Conservation (phyloP, 2,888 invertebrate genomes). For the Cataglyphis livida region DNA sequence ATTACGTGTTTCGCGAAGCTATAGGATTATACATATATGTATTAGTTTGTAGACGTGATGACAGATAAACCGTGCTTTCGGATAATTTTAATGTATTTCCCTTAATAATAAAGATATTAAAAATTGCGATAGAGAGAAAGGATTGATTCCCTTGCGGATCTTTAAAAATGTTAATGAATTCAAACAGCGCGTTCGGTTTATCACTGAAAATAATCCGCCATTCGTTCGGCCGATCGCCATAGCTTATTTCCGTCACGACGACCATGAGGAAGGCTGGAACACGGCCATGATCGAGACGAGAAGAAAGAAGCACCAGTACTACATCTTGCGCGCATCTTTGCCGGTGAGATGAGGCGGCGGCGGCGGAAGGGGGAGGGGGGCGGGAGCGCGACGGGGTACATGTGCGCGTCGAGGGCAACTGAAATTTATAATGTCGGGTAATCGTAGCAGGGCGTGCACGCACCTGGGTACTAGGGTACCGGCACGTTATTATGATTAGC, state of each 20-base stretch:
- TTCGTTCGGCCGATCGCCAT: conserved; percentile 2
- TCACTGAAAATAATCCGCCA: neutral
- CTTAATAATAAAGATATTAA: neutral
- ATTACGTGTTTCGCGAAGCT: conserved; percentile 16
- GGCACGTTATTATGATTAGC: conserved; percentile 84
- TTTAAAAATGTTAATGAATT: conserved; percentile 3
- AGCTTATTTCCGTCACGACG: conserved; percentile 24
- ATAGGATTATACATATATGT: neutral
- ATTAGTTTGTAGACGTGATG: conserved; percentile 8
- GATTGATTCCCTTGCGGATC: neutral
- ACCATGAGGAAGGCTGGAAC: conserved; percentile 9
- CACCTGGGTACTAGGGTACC: conserved; percentile 81
- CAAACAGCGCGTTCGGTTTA: neutral
- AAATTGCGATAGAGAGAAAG: neutral
- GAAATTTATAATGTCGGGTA: conserved; percentile 83
- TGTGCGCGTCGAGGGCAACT: conserved; percentile 76
- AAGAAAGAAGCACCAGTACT: neutral
- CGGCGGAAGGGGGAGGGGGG: neutral
- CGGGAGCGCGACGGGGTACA: conserved; percentile 33
- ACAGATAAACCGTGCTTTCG: conserved; percentile 5
- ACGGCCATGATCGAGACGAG: neutral
- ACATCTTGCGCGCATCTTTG: conserved; percentile 27
- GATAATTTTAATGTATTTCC: conserved; percentile 12
- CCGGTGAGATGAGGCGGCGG: conserved; percentile 11
- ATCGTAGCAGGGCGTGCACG: conserved; percentile 81